phyloP scores from a whole-genome alignment of 2,797 vertebrate genomes.

The Oreortyx pictus region DNA sequence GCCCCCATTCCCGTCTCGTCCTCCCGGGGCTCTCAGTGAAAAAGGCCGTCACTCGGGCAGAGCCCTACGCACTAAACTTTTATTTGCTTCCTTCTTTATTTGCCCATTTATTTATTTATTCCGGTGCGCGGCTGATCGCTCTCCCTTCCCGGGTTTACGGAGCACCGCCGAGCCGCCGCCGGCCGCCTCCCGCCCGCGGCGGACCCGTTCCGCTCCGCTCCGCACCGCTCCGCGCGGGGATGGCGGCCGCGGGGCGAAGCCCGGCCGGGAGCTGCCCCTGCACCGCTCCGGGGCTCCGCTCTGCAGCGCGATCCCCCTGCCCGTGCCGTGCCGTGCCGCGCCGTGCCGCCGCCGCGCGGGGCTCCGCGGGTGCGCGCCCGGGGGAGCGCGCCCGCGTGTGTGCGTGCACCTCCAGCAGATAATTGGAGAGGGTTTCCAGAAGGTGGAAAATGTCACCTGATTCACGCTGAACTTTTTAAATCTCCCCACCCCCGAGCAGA shows the following conservation, averaged over 20 bases:
- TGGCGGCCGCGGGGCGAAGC: neutral
- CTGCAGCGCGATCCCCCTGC: no score
- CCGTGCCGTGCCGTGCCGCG: no score
- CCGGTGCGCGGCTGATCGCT: neutral
- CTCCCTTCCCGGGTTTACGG: neutral
- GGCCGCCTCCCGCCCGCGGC: neutral
- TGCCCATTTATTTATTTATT: neutral
- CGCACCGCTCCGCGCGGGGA: neutral
- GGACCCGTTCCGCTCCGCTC: neutral
- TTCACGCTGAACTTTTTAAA: conserved; percentile 90
- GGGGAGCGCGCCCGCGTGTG: neutral
- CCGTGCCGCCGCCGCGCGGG: neutral
- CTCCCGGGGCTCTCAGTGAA: conserved; percentile 66
- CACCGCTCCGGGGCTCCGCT: no score
- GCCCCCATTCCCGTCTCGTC: conserved; percentile 73
- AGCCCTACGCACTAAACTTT: conserved; percentile 70
- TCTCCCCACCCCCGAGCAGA: conserved; percentile 91
- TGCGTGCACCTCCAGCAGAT: conserved; percentile 67
- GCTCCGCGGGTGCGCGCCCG: neutral
- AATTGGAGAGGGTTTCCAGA: conserved; percentile 78
- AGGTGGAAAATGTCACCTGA: conserved; percentile 94
- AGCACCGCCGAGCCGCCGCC: neutral
- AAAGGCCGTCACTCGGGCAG: conserved; percentile 50
- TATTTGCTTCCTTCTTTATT: neutral
- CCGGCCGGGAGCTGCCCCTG: neutral